These are phyloP conservation scores for Dasysyrphus albostriatus DNA, from an alignment of 2,888 invertebrate species.

Conservation along the genomic window DNA sequence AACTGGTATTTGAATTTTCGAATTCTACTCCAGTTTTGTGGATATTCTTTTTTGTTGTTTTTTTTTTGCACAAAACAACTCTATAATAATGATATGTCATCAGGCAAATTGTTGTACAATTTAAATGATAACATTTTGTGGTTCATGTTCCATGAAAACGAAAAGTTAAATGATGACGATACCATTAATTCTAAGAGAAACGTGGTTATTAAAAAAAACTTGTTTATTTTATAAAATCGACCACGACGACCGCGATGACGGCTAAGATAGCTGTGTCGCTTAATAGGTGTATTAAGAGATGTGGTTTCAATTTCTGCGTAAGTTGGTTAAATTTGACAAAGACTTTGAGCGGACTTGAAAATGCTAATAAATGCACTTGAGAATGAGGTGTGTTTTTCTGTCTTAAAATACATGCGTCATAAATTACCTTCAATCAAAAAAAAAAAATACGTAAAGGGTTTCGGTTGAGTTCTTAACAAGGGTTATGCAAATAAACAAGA, in stretches of 20 bases:
- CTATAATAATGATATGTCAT: background rate
- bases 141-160: constrained; percentile 1
- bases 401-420: background rate
- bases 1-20: background rate
- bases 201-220: background rate
- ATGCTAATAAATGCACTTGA: background rate
- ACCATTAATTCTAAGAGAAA: constrained; percentile 4
- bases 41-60: background rate
- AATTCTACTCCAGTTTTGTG: background rate
- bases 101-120: background rate
- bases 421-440: background rate
- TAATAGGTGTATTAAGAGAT: background rate
- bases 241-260: background rate
- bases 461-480: too few relatives aligned
- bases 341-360: background rate
- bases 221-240: background rate
- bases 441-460: background rate
- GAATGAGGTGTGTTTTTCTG: background rate
- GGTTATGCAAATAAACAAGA: too few relatives aligned
- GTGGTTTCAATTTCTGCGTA: background rate
- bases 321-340: background rate
- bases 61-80: background rate
- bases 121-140: background rate
- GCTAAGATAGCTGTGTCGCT: background rate
- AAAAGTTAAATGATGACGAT: background rate